phyloP scores from a whole-genome alignment of 2,797 vertebrate genomes.

The Rhabdophis nuchalis region DNA sequence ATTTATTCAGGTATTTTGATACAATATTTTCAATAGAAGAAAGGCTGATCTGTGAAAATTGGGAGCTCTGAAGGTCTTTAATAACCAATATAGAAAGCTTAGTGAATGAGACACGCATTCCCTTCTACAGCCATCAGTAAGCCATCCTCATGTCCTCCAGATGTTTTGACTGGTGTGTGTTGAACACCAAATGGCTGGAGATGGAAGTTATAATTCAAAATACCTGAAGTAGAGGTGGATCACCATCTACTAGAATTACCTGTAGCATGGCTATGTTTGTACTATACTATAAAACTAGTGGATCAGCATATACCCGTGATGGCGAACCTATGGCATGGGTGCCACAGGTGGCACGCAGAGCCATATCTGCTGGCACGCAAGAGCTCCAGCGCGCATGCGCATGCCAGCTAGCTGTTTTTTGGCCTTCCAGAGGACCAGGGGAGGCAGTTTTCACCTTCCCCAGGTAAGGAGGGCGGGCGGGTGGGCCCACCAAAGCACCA shows the following conservation, averaged over 20 bases:
- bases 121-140: neutral
- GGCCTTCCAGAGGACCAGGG: too few species aligned
- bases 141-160: neutral
- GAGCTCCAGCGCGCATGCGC: too few species aligned
- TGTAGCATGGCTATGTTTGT: neutral
- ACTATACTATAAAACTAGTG: neutral
- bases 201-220: neutral
- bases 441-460: too few species aligned
- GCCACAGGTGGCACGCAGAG: too few species aligned
- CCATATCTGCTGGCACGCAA: too few species aligned
- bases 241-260: neutral
- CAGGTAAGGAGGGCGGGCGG: too few species aligned
- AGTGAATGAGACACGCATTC: neutral
- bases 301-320: too few species aligned
- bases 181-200: neutral
- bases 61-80: neutral
- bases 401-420: too few species aligned
- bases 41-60: neutral
- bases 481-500: too few species aligned
- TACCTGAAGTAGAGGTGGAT: neutral
- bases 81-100: neutral
- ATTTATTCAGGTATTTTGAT: neutral
- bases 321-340: too few species aligned
- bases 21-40: neutral
- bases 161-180: neutral